A percentile compares a stretch with the other conserved stretches of the same genome.
phyloP scores from a whole-genome alignment of 2,797 vertebrate genomes.

The Podargus strigoides region DNA sequence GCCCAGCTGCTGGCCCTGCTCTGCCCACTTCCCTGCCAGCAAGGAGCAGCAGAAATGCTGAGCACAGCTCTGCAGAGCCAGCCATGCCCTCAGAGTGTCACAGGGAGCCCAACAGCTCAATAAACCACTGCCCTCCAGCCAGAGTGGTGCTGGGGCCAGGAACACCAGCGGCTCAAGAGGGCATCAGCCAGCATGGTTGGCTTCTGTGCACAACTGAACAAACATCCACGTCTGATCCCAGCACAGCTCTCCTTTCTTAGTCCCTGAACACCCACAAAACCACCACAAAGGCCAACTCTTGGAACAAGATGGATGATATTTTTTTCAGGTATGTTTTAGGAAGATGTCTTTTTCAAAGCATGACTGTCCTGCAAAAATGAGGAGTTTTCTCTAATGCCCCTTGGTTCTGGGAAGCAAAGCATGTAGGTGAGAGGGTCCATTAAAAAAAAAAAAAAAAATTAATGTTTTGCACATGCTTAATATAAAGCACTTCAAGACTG shows the following conservation, averaged over 20 bases:
- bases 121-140: not conserved
- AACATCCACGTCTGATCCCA: not conserved
- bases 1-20: not conserved
- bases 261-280: not conserved
- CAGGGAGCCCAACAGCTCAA: not conserved
- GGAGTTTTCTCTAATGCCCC: too few relatives aligned
- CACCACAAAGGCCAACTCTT: too few relatives aligned
- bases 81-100: rapidly evolving
- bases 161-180: not conserved
- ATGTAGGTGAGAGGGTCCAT: rapidly evolving
- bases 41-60: not conserved
- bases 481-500: not conserved
- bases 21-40: not conserved
- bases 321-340: not conserved
- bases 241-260: too few relatives aligned
- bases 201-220: too few relatives aligned
- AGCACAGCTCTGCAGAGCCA: rapidly evolving
- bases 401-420: not conserved
- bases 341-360: not conserved
- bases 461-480: rapidly evolving
- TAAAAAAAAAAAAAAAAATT: not conserved
- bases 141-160: not conserved
- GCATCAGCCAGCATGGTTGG: rapidly evolving
- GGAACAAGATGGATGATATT: not conserved
- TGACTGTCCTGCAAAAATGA: not conserved